Evolutionary conservation across 2,797 vertebrate genomes (phyloP), one percentile per base, ranked within the genome.

Genomic region (Melanogrammus aeglefinus): DNA sequence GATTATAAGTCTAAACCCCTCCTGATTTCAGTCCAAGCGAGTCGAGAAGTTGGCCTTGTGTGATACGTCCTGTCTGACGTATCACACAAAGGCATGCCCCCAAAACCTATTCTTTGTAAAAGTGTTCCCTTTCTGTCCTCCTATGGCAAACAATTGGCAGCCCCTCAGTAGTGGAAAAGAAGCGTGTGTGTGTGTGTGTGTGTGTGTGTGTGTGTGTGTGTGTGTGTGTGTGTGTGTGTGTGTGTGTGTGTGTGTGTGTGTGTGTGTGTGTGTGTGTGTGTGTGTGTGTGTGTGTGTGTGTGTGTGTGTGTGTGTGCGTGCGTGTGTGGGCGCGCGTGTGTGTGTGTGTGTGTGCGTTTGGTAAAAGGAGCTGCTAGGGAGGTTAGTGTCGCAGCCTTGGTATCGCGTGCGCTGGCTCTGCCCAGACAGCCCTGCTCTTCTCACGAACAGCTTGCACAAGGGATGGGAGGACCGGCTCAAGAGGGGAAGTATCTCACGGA

Each of bases 381-480:
- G 81, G 57, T 90, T 91, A 93, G 92, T 93, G 91, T 94, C 91
- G 86, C 84, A 87, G 89, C 70, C 69, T 79, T 84, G 78, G 78
- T 86, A 80, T 92, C 80, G 83, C 87, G 84, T 90, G 91, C 76
- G 81, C 80, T 57, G 82, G 84, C 90, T 92, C 86, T 91, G 91
- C 90, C 92, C 88, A 39, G 83, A 91, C 89, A 90, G 79, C 90
- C 89, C 86, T 87, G 86, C 83, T 85, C 91, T 92, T 95, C 90
- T 91, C 94, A 95, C 91, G 90, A 89, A 90, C 91, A 90, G 69
- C 79, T 88, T 4, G 13, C 41, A 81, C 1, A 74, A 83, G 83
- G 88, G 91, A 87, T 89, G 88, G 88, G 86, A 86, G 82, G 79
- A 75, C 76, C 77, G 75, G 6, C 81, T 73, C 77, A 29, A 74